Base-by-base conservation (phyloP, 2,797 vertebrate species). In the Oreochromis grahami region DNA sequence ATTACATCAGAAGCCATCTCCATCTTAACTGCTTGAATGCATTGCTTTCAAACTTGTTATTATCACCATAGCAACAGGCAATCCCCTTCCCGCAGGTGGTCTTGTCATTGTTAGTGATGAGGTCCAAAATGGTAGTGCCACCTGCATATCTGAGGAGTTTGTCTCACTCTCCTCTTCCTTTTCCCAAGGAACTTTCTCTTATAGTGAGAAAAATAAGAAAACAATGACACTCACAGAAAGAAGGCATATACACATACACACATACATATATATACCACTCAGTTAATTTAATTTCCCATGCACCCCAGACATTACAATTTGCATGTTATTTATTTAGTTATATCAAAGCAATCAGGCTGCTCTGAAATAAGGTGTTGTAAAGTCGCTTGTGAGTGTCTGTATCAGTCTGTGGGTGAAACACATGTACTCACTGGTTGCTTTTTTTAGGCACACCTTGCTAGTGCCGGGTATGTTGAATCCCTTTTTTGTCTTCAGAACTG, bases 11-110 rank as follows among this genome's bases (percentile, higher is more conserved):
- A 83, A 92, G 85, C 86, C 88, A 93, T 93, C 84, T 91, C 93
- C 86, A 85, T 89, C 84, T 91, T 91, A 88, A 86, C 87, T 91
- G 90, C 88, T 90, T 94, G 88, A 88, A 83, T 93, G 90, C 88
- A 84, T 93, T 84, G 84, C 90, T 88, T 89, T 83, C 82, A 32
- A 92, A 90, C 89, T 94, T 91, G 92, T 94, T 94, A 94, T 94
- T 94, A 93, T 84, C 93, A 83, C 93, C 93, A 94, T 94, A 86
- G 93, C 93, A 94, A 95, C 93, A 91, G 83, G 86, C 89, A 90
- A 89, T 86, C 85, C 89, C 87, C 85, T 78, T 85, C 82, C 78
- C 5, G 84, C 89, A 92, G 90, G 90, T 92, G 92, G 92, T 92
- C 93, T 85, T 91, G 87, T 91, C 87, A 86, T 92, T 92, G 91